Base-by-base conservation (phyloP, 2,113 vertebrate genomes). In the Crotalus tigris region DNA sequence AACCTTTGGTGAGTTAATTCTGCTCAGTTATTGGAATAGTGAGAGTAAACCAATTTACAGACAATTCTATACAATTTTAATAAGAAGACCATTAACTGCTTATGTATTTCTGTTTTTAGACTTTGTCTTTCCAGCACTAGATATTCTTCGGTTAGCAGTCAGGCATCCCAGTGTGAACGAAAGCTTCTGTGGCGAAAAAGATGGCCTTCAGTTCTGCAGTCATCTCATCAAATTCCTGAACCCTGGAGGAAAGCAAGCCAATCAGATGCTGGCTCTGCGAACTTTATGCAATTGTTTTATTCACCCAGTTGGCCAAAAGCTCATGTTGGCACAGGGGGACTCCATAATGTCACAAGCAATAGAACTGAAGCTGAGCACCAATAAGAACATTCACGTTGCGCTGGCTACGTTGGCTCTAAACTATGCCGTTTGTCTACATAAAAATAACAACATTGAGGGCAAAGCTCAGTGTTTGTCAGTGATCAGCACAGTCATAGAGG, bases 381-480 rank as follows among this genome's bases (percentile, higher is more conserved):
- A 98, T 98, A 99, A 99, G 98, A 99, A 99, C 96, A 98, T 99
- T 97, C 99, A 99, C 95, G 97, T 99, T 93, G 99, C 99, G 1
- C 96, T 99, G 96, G 99, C 99, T 93, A 99, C 99, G 0, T 93
- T 99, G 97, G 97, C 98, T 33, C 97, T 99, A 93, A 99, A 99
- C 97, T 99, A 99, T 92, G 98, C 99, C 26, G 98, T 98, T 93
- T 98, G 98, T 97, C 98, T 99, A 96, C 97, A 98, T 97, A 97
- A 97, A 96, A 98, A 98, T 94, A 97, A 97, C 58, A 98, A 99
- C 92, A 97, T 99, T 89, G 99, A 99, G 97, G 99, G 98, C 91
- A 99, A 99, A 98, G 99, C 99, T 91, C 99, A 99, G 91, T 99
- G 99, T 93, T 98, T 99, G 86, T 99, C 99, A n/a, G 98, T 99